A percentile compares a stretch with the other conserved stretches of the same genome.
These are phyloP conservation scores for Speoplatyrhinus poulsoni DNA, from an alignment of 2,113 vertebrate genomes.

Conservation along the genomic window DNA sequence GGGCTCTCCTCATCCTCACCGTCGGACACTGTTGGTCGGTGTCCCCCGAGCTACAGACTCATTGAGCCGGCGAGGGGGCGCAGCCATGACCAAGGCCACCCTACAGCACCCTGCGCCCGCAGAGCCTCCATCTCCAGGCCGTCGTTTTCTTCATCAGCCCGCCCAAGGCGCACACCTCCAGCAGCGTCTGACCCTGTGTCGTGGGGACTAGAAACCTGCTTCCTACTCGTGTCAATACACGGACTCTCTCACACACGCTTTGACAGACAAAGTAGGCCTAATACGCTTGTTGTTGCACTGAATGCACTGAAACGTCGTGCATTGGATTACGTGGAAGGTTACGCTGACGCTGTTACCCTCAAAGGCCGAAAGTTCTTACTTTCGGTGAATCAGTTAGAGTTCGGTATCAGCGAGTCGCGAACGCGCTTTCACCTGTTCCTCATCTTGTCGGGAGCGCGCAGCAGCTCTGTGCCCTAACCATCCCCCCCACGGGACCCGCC, in stretches of 20 bases:
- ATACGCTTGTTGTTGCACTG: conserved; percentile 23
- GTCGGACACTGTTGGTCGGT: conserved; percentile 60
- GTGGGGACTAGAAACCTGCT: conserved; percentile 51
- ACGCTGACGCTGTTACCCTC: conserved; percentile 35
- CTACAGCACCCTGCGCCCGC: conserved; percentile 65
- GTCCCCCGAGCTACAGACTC: conserved; percentile 63
- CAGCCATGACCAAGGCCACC: conserved; percentile 73
- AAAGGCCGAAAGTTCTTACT: conserved; percentile 30
- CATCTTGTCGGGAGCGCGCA: conserved; percentile 62
- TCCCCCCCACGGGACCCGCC: conserved; percentile 53
- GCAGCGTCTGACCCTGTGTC: conserved; percentile 49
- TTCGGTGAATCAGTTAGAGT: conserved; percentile 49
- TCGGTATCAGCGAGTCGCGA: conserved; percentile 55
- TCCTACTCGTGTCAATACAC: conserved; percentile 14
- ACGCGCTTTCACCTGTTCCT: conserved; percentile 79
- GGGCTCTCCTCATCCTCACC: conserved; percentile 55
- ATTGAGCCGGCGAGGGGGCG: conserved; percentile 54
- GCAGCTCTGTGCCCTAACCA: conserved; percentile 57
- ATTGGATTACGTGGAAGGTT: conserved; percentile 63
- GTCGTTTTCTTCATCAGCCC: conserved; percentile 58
- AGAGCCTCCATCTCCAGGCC: conserved; percentile 64
- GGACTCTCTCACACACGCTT: conserved; percentile 12
- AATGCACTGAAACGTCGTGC: conserved; percentile 47
- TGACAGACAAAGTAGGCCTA: not conserved
- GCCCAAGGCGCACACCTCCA: conserved; percentile 61